phyloP scores from a whole-genome alignment of 2,113 vertebrate species.

The Cathartes aura region DNA sequence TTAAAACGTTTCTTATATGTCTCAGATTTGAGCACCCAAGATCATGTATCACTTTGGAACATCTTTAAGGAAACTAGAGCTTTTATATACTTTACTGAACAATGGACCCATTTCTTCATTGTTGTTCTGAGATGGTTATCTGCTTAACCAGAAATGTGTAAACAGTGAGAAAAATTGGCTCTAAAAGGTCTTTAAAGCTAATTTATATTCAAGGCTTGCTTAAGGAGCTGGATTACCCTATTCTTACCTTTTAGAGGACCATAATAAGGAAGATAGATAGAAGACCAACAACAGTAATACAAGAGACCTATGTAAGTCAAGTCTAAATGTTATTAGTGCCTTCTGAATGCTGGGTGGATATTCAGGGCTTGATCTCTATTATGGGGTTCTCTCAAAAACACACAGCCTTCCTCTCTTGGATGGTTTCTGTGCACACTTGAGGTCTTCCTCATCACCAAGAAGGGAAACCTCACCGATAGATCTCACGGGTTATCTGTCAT shows the following conservation, averaged over 20 bases:
- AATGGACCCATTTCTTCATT: neutral
- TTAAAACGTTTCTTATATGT: neutral
- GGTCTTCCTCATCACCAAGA: neutral
- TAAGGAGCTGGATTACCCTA: neutral
- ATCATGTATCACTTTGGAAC: neutral
- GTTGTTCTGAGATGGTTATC: neutral
- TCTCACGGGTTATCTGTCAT: rapidly evolving
- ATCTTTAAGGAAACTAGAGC: conserved; percentile 14
- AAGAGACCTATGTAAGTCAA: neutral
- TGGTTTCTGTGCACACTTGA: neutral
- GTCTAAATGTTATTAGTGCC: neutral
- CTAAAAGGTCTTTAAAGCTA: neutral
- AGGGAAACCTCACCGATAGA: neutral
- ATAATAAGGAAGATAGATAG: neutral
- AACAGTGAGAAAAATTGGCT: neutral
- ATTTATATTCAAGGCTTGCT: neutral
- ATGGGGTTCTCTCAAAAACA: neutral
- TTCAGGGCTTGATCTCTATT: neutral
- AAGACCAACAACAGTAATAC: rapidly evolving
- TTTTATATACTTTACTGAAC: neutral
- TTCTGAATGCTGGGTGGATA: neutral
- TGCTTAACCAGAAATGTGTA: neutral
- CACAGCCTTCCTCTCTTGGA: neutral
- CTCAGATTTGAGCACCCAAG: neutral
- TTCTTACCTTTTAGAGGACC: neutral